phyloP scores from a whole-genome alignment of 2,113 vertebrate species.

The Rhea pennata region DNA sequence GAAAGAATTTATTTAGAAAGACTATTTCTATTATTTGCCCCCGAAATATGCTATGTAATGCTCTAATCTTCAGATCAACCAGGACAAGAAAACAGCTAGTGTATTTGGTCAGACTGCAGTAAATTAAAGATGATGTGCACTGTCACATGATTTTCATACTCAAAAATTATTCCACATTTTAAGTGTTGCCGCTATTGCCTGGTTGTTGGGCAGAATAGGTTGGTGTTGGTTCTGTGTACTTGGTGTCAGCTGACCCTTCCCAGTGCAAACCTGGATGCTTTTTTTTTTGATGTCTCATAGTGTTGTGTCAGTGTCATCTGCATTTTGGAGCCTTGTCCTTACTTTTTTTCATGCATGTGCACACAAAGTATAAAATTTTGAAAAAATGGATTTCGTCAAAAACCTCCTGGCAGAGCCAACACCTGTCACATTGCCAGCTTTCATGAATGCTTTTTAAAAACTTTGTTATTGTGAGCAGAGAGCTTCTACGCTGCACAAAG shows the following conservation, averaged over 20 bases:
- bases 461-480: accelerated
- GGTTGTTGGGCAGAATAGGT: not conserved
- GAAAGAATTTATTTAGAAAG: not conserved
- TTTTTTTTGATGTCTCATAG: not conserved
- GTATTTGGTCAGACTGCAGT: not conserved
- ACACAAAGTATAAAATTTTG: not conserved
- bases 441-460: not conserved
- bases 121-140: not conserved
- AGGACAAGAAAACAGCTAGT: not conserved
- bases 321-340: not conserved
- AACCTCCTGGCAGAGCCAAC: not conserved
- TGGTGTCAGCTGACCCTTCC: not conserved
- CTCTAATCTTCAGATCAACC: not conserved
- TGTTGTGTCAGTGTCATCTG: not conserved
- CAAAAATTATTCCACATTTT: not conserved
- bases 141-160: not conserved
- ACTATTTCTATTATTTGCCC: not conserved
- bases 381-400: not conserved
- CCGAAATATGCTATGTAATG: not conserved
- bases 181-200: not conserved
- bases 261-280: not conserved
- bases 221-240: not conserved
- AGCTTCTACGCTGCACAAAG: not conserved
- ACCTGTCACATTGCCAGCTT: not conserved
- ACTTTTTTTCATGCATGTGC: not conserved